These are phyloP conservation scores for Telenomus remus DNA, from an alignment of 1,140 invertebrate genomes.

Conservation along the genomic window DNA sequence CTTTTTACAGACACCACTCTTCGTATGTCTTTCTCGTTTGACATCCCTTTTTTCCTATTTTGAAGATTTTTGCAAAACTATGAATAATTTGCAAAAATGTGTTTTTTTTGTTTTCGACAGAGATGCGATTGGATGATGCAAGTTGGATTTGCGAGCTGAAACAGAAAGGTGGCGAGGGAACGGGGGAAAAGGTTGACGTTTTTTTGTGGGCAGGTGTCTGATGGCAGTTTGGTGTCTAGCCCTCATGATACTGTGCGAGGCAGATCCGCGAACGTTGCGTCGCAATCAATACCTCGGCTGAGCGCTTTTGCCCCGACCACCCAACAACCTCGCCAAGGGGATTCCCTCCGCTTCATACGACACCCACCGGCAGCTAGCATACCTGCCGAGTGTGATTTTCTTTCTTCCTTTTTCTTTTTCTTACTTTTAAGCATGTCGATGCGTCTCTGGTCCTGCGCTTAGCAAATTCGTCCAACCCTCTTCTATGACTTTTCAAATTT, in stretches of 20 bases:
- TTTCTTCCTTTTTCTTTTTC: conserved; percentile 54
- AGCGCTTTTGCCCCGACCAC: conserved; percentile 60
- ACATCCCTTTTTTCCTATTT: too few species aligned
- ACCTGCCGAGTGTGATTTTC: conserved; percentile 51
- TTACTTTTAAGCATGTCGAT: conserved; percentile 38
- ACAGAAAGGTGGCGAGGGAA: conserved; percentile 17
- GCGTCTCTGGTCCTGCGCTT: conserved; percentile 43
- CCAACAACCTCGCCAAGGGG: conserved; percentile 62
- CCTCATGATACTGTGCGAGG: conserved; percentile 55
- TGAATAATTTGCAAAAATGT: too few species aligned
- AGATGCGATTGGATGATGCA: too few species aligned
- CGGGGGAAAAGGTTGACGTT: conserved; percentile 11
- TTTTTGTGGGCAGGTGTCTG: conserved; percentile 44
- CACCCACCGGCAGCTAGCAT: conserved; percentile 39
- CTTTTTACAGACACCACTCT: too few species aligned
- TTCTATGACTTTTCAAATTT: conserved; percentile 11
- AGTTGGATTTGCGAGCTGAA: too few species aligned
- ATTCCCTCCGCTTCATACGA: conserved; percentile 61
- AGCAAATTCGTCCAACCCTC: conserved; percentile 41
- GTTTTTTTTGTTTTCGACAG: too few species aligned
- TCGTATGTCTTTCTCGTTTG: too few species aligned
- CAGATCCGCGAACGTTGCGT: conserved; percentile 71
- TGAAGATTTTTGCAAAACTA: too few species aligned
- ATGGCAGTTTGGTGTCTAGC: conserved; percentile 42
- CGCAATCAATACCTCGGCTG: conserved; percentile 72